Conservation (phyloP, 1,140 invertebrate species). For the Ips nitidus region DNA sequence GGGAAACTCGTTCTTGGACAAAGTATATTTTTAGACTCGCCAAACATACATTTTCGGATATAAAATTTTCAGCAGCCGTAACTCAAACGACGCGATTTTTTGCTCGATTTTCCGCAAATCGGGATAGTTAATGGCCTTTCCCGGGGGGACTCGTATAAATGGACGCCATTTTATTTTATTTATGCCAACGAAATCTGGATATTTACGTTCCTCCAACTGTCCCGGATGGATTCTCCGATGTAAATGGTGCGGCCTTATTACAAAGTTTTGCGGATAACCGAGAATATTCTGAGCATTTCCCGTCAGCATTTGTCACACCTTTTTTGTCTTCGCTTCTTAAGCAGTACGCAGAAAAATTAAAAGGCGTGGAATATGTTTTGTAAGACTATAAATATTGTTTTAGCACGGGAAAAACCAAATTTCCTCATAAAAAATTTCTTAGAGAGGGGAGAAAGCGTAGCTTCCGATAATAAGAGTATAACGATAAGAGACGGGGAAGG, state of each 20-base stretch:
- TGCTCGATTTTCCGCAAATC: conserved; percentile 30
- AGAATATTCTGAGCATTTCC: not conserved
- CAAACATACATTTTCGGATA: no score
- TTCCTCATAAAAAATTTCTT: not conserved
- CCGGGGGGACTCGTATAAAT: conserved; percentile 22
- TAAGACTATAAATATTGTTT: conserved; percentile 5
- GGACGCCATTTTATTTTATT: conserved; percentile 26
- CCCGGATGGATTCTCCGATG: conserved; percentile 11
- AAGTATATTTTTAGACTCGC: no score
- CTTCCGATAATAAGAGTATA: conserved; percentile 23
- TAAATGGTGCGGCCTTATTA: conserved; percentile 9
- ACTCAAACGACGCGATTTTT: conserved; percentile 24
- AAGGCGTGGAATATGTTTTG: not conserved
- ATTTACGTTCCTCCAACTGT: conserved; percentile 18
- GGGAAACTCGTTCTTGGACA: no score
- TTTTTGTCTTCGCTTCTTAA: not conserved
- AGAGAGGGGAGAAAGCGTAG: not conserved
- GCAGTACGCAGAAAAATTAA: not conserved
- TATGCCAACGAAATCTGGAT: conserved; percentile 28
- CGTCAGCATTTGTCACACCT: not conserved
- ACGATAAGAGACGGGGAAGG: conserved; percentile 14
- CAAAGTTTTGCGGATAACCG: conserved; percentile 8
- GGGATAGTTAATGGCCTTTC: conserved; percentile 26
- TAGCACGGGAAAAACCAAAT: not conserved
- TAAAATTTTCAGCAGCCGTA: conserved; percentile 5